Evolutionary conservation across 2,888 invertebrate species (phyloP), one percentile per base, ranked within the genome.

Genomic region (Minunthozetes semirufus): DNA sequence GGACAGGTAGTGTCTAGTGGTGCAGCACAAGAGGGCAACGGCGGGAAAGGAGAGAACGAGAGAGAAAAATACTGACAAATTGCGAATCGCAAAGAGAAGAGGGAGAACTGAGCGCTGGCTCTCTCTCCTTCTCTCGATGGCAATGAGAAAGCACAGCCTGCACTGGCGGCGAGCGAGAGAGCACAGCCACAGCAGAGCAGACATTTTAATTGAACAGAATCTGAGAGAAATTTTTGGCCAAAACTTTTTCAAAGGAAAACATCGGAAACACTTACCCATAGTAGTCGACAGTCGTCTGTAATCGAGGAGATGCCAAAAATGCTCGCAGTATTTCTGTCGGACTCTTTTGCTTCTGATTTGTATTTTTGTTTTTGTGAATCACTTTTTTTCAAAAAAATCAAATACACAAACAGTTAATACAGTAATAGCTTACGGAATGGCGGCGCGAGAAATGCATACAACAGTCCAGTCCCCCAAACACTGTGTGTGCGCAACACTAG

Each of bases 51-150:
- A 50, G 72, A 72, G 48, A 72, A 46, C 42, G 42, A 72, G 50
- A 25, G 50, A 72, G 48, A 50, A 42, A 70, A 50, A 72, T 56
- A 72, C 56, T 33, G 19, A 56, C 72, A 72, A 72, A 72, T 33
- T 70, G 17, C 15, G 27, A 17, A 70, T 70, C 8, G 33, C 38
- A 22, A 15, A 46, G 42, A 48, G 25, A 33, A 56, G 72, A 72
- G 72, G 48, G 42, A 72, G 46, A 72, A 19, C 38, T 38, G 71
- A 71, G 71, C 38, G 71, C 38, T 38, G 42, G 17, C 56, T 42
- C 42, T 42, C 42, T 42, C 42, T 42, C 42, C 42, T 42, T 42
- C 42, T 42, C 42, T 42, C 42, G 42, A 42, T 42, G 42, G 42
- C 42, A 42, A 42, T 42, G 42, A 42, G 42, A 42, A 42, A 42